Evolutionary conservation across 2,113 vertebrate genomes (phyloP), one percentile per base, ranked within the genome.

Genomic region (Pteronura brasiliensis): DNA sequence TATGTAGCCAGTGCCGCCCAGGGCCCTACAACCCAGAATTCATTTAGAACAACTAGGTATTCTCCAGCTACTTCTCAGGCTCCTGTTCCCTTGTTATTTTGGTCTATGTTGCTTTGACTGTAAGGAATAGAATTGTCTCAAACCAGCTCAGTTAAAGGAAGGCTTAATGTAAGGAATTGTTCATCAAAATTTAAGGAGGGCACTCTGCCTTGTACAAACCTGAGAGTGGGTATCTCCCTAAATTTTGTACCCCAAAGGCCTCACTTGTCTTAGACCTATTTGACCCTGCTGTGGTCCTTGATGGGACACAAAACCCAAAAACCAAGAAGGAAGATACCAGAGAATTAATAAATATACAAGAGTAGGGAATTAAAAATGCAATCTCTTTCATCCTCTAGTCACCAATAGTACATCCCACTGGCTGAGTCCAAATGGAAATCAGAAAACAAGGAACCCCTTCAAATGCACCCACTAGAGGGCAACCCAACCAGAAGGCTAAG

Each of bases 301-400:
- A 29, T 67, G 34, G 47, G 74, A 6, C 61, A 80, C 25, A 87
- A 79, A 17, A 4, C 13, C 47, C 2, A 10, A 34, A 27, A 88
- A 81, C 47, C 3, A 10, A 34, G 31, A 88, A 81, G 15, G 71
- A 95, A 59, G 49, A 61, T 61, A 79, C 3, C 23, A 61, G 34
- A 20, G 65, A 91, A 94, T 77, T 72, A 79, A 95, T 65, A 80
- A 96, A 93, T 85, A 55, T 47, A 14, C 27, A 61, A 88, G 47
- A 90, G n/a, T 18, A 84, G 47, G 20, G 63, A 93, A 85, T 94
- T 55, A 88, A 95, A 95, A 83, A 76, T 55, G 89, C 25, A n/a
- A 10, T 90, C 31, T 55, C 21, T 80, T 61, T 25, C 6, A 47
- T 55, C 36, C 36, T 76, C 13, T 14, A 44, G 55, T 72, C 61